phyloP scores from a whole-genome alignment of 2,113 vertebrate genomes.

The Coracopsis vasa region DNA sequence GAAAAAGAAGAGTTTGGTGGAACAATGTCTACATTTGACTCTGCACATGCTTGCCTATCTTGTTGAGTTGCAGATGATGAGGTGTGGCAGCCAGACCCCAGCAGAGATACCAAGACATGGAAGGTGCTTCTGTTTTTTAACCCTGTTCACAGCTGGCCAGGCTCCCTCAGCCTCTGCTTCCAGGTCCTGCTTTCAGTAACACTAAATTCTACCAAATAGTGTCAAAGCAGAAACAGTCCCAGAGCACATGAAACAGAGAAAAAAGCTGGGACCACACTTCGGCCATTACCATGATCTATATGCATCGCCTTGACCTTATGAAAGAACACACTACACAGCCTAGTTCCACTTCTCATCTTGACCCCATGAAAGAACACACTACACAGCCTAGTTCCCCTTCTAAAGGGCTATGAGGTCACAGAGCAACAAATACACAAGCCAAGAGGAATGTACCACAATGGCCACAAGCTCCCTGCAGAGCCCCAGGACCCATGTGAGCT shows the following conservation, averaged over 20 bases:
- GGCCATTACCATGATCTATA: background rate
- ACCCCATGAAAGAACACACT: background rate
- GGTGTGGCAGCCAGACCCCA: background rate
- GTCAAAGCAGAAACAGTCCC: background rate
- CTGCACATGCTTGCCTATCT: accelerated
- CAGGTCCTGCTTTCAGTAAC: background rate
- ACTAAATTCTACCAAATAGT: background rate
- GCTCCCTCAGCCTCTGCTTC: background rate
- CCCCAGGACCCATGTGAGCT: accelerated
- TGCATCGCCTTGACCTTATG: background rate
- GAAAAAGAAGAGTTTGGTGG: background rate
- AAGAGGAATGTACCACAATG: background rate
- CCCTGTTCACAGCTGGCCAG: accelerated
- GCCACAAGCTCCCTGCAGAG: accelerated
- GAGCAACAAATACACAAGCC: background rate
- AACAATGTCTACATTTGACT: background rate
- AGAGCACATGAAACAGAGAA: accelerated
- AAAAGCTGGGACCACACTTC: background rate
- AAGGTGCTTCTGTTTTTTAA: background rate
- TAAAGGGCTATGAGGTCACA: background rate
- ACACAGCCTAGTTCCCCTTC: background rate
- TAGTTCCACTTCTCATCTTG: accelerated
- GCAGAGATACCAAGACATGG: background rate
- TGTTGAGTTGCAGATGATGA: background rate
- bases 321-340: background rate